phyloP scores from a whole-genome alignment of 2,797 vertebrate genomes.

The Gymnocypris eckloni region DNA sequence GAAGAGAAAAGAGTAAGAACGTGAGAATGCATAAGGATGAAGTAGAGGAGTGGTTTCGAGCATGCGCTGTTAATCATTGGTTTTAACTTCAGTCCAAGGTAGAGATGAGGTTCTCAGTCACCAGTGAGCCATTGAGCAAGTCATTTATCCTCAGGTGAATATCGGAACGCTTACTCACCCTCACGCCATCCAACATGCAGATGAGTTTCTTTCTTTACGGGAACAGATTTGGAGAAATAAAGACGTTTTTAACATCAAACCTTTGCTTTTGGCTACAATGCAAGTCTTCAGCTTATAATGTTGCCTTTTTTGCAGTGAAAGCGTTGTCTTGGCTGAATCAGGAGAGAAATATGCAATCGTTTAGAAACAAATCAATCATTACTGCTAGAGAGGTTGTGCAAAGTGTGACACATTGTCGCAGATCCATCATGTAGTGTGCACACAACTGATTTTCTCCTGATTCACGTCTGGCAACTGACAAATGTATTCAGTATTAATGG shows the following conservation, averaged over 20 bases:
- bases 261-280: background rate
- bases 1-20: background rate
- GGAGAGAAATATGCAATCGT: too few relatives aligned
- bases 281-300: too few relatives aligned
- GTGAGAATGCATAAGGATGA: background rate
- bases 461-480: background rate
- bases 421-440: too few relatives aligned
- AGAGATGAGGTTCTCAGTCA: background rate
- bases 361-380: too few relatives aligned
- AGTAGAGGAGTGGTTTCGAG: background rate
- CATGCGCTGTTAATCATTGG: background rate
- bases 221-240: background rate
- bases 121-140: background rate
- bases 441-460: too few relatives aligned
- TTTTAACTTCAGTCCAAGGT: background rate
- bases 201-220: background rate
- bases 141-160: slow-evolving; percentile 1
- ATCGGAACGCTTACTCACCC: background rate
- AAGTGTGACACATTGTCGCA: too few relatives aligned
- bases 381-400: too few relatives aligned
- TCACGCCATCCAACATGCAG: background rate
- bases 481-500: background rate
- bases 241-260: background rate
- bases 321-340: too few relatives aligned
- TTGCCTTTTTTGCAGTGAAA: too few relatives aligned